Evolutionary conservation across 2,113 vertebrate genomes (phyloP).

Genomic region (Lucifuga dentata): DNA sequence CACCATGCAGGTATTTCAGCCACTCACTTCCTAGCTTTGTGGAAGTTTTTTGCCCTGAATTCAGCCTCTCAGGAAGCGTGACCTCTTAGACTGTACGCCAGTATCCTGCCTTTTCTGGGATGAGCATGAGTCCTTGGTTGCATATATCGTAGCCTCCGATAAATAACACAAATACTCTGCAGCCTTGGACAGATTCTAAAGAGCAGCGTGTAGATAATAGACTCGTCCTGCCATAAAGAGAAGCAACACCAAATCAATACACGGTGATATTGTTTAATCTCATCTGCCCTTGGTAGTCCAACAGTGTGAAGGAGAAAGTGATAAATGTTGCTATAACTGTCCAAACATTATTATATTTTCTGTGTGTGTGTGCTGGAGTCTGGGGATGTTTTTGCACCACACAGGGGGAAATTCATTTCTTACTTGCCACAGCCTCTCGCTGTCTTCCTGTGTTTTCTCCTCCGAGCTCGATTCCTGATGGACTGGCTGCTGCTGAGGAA

Average conservation of each 20-base stretch:
- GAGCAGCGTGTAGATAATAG: slow-evolving; percentile 12
- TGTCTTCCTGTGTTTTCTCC: slow-evolving; percentile 67
- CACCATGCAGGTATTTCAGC: too few species aligned
- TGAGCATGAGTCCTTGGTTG: neutral
- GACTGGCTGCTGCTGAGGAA: slow-evolving; percentile 31
- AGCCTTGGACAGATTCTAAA: slow-evolving; percentile 12
- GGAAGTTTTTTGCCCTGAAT: neutral
- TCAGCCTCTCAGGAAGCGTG: too few species aligned
- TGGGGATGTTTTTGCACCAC: slow-evolving; percentile 18
- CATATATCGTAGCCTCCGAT: slow-evolving; percentile 7
- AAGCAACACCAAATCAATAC: slow-evolving; percentile 20
- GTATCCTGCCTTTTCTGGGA: too few species aligned
- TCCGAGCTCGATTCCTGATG: slow-evolving; percentile 42
- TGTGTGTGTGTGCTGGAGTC: slow-evolving; percentile 29
- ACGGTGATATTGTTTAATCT: slow-evolving; percentile 30
- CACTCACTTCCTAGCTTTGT: too few species aligned
- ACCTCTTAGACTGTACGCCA: too few species aligned
- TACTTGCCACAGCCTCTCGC: slow-evolving; percentile 68
- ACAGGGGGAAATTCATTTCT: slow-evolving; percentile 48
- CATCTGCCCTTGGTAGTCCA: slow-evolving; percentile 29
- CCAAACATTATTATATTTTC: slow-evolving; percentile 12
- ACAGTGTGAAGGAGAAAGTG: slow-evolving; percentile 12
- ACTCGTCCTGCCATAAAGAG: slow-evolving; percentile 3
- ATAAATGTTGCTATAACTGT: slow-evolving; percentile 34
- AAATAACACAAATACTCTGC: neutral